Evolutionary conservation across 2,113 vertebrate genomes (phyloP).

Genomic region (Mesocricetus auratus): DNA sequence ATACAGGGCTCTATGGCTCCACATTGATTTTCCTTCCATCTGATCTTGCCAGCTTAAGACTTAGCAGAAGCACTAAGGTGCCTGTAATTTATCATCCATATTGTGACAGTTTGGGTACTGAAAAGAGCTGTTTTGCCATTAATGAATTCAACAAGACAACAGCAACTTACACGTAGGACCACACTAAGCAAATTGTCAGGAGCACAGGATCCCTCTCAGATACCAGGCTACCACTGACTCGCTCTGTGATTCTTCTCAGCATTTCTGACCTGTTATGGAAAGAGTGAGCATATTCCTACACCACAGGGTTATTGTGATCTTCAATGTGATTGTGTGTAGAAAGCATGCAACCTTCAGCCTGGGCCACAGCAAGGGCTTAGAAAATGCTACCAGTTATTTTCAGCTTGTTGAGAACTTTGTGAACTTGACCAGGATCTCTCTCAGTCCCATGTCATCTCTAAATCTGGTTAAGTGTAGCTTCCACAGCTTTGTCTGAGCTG

Average conservation of each 20-base stretch:
- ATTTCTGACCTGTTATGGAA: neutral
- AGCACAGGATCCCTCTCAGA: neutral
- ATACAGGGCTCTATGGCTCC: neutral
- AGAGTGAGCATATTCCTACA: neutral
- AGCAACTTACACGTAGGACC: neutral
- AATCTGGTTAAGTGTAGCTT: slow-evolving; percentile 30
- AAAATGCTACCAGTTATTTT: slow-evolving; percentile 51
- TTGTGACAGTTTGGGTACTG: neutral
- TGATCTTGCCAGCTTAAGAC: slow-evolving; percentile 15
- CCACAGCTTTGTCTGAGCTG: neutral
- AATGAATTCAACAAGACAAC: neutral
- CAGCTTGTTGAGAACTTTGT: slow-evolving; percentile 33
- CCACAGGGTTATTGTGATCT: neutral
- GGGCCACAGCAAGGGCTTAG: slow-evolving; percentile 34
- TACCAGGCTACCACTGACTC: neutral
- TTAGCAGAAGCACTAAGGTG: slow-evolving; percentile 14
- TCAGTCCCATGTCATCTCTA: neutral
- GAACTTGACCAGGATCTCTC: slow-evolving; percentile 33
- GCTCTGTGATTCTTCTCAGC: neutral
- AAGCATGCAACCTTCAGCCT: slow-evolving; percentile 8
- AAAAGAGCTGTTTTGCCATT: neutral
- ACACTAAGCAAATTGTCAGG: neutral
- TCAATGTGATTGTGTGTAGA: neutral
- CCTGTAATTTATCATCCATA: slow-evolving; percentile 9
- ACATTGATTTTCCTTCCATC: slow-evolving; percentile 12